A percentile compares a stretch with the other conserved stretches of the same genome.
Conservation (phyloP, 1,140 invertebrate genomes). For the Wasmannia auropunctata region DNA sequence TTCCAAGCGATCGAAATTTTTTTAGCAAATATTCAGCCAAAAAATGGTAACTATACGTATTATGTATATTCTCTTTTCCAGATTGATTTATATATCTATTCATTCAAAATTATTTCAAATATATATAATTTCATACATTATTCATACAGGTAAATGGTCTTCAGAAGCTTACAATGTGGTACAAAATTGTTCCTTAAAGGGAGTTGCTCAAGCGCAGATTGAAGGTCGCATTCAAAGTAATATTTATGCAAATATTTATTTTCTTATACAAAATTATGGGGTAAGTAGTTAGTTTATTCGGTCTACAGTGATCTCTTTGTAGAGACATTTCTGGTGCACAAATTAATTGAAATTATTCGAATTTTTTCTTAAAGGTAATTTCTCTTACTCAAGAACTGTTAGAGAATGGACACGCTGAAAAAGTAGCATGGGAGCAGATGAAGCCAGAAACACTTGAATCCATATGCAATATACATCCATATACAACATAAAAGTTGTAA, state of each 20-base stretch:
- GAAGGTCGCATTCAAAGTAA: conserved; percentile 90
- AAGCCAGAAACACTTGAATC: conserved; percentile 39
- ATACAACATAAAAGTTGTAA: conserved; percentile 48
- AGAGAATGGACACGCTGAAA: conserved; percentile 77
- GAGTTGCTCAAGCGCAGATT: conserved; percentile 94
- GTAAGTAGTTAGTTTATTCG: conserved; percentile 71
- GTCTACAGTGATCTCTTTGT: background rate
- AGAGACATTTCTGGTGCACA: background rate
- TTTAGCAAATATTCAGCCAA: conserved; percentile 94
- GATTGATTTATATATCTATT: background rate
- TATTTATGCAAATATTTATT: conserved; percentile 79
- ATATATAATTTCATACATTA: background rate
- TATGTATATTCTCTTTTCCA: background rate
- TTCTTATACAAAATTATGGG: conserved; percentile 80
- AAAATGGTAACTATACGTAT: conserved; percentile 87
- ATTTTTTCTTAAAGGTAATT: conserved; percentile 76
- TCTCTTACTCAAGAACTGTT: conserved; percentile 82
- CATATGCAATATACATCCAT: too few relatives aligned
- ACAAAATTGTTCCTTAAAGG: conserved; percentile 70
- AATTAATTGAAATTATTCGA: background rate
- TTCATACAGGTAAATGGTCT: conserved; percentile 87
- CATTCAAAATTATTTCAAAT: conserved; percentile 5
- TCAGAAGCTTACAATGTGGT: conserved; percentile 88
- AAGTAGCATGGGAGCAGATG: conserved; percentile 16
- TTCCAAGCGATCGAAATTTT: conserved; percentile 98